A percentile compares a stretch with the other conserved stretches of the same genome.
These are phyloP conservation scores for Macrobrachium rosenbergii DNA, from an alignment of 1,140 invertebrate species.

Conservation along the genomic window DNA sequence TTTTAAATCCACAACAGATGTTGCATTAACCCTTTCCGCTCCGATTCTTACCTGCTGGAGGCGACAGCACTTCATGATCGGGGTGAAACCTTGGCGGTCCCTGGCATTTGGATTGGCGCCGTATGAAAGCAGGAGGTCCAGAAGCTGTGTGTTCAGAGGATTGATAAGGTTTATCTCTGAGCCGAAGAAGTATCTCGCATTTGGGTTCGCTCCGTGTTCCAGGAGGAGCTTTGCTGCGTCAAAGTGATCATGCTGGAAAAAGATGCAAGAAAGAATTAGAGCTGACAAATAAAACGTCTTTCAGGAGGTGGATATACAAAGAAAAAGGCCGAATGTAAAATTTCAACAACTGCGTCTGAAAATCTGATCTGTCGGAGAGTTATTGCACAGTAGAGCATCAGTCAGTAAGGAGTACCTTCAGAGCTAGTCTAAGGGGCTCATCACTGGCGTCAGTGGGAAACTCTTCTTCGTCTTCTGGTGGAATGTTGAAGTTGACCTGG, in stretches of 20 bases:
- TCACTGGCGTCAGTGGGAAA: constrained; percentile 71
- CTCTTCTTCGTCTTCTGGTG: constrained; percentile 52
- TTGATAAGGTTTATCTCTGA: constrained; percentile 90
- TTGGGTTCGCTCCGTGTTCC: constrained; percentile 79
- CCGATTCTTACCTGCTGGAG: constrained; percentile 77
- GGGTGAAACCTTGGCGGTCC: constrained; percentile 85
- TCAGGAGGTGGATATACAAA: too few species aligned
- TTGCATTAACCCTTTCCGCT: too few species aligned
- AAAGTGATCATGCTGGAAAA: constrained; percentile 81
- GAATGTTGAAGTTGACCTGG: constrained; percentile 81
- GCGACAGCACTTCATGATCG: constrained; percentile 88
- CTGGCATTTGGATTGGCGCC: constrained; percentile 89
- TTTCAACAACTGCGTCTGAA: neutral
- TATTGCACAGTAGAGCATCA: too few species aligned
- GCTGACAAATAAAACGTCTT: neutral
- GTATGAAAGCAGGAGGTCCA: constrained; percentile 85
- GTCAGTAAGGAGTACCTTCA: constrained; percentile 73
- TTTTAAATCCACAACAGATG: too few species aligned
- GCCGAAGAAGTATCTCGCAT: constrained; percentile 86
- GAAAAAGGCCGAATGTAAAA: neutral
- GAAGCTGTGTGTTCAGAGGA: constrained; percentile 81
- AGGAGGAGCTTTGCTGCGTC: constrained; percentile 77
- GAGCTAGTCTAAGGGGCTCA: constrained; percentile 84
- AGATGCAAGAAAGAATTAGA: neutral
- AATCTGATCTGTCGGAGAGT: too few species aligned